Base-by-base conservation (phyloP, 23 tunicate species). In the Trididemnum clinides region DNA sequence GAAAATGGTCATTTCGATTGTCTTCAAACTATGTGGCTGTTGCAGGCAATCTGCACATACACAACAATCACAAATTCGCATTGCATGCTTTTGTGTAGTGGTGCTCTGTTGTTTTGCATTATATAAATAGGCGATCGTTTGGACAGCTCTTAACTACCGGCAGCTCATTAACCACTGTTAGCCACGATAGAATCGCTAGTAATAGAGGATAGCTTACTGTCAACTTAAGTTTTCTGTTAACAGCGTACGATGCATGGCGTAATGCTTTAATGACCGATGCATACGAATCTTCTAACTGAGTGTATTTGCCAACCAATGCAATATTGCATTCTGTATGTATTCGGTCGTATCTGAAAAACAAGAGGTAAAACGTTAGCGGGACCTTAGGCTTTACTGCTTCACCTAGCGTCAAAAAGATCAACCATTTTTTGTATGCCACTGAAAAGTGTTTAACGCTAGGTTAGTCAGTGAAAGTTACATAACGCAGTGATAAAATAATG, bases 201-300 rank as follows among this genome's bases (percentile, higher is more conserved):
- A 7, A 10, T 10, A 44, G 54, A 59, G 6, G 26, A 59, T 4
- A 36, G 32, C 89, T 77, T 57, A 93, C 98, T 22, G 86, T 78
- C 30, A 95, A 57, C 7, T 86, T 77, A n/a, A 95, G 80, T 64
- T 90, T 95, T 65, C 89, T 82, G 72, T 95, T 87, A 7, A 85
- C 84, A 7, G 89, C 89, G 0, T 85, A 51, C 12, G 96, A 86
- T 6, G 99, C 86, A 62, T 95, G 99, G 27, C 87, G 71, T 33
- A 95, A 69, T 0, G 99, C 92, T 83, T 95, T 95, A 75, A 95
- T 95, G 35, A 95, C 99, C 12, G 99, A 95, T 19, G 95, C 99
- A 64, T 95, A 95, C 0, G 99, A 78, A 35, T 95, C 99, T 84
- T 95, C 92, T 6, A 95, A 39, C 44, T 94, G 88, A 31, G 92